A percentile compares a stretch with the other conserved stretches of the same genome.
Evolutionary conservation across 2,888 invertebrate species (phyloP).

Genomic region (Podotricha telesiphe): DNA sequence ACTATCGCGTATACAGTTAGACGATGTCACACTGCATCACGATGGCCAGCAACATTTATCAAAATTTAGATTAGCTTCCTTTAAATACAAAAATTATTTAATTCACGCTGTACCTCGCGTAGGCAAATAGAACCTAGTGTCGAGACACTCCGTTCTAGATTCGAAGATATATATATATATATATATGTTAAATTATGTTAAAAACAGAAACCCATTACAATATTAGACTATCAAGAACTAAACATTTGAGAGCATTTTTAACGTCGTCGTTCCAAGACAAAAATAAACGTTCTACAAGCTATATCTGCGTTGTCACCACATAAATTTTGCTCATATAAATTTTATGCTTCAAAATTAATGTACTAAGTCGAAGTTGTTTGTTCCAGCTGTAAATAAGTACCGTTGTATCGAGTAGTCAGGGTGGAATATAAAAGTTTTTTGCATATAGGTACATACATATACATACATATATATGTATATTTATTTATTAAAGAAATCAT

Average conservation of each 20-base stretch:
- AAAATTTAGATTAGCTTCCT: too few species aligned
- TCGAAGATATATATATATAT: too few species aligned
- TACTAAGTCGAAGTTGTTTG: conserved; percentile 23
- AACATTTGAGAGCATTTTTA: conserved; percentile 16
- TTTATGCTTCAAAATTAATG: conserved; percentile 21
- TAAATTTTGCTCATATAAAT: conserved; percentile 19
- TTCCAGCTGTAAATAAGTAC: conserved; percentile 16
- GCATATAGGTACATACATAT: too few species aligned
- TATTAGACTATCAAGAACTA: conserved; percentile 3
- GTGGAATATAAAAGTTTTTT: not conserved
- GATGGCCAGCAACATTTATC: too few species aligned
- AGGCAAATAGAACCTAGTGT: too few species aligned
- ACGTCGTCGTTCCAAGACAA: conserved; percentile 22
- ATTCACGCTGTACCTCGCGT: too few species aligned
- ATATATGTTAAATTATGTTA: not conserved
- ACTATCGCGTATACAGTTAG: too few species aligned
- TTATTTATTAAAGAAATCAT: too few species aligned
- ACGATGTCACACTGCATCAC: too few species aligned
- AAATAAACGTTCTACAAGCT: conserved; percentile 15
- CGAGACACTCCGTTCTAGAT: too few species aligned
- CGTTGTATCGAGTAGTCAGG: not conserved
- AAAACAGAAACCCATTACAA: not conserved
- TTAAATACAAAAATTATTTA: too few species aligned
- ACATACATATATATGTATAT: too few species aligned
- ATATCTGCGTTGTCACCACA: conserved; percentile 23